phyloP scores from a whole-genome alignment of 2,888 invertebrate genomes.

The Lasioglossum calceatum region DNA sequence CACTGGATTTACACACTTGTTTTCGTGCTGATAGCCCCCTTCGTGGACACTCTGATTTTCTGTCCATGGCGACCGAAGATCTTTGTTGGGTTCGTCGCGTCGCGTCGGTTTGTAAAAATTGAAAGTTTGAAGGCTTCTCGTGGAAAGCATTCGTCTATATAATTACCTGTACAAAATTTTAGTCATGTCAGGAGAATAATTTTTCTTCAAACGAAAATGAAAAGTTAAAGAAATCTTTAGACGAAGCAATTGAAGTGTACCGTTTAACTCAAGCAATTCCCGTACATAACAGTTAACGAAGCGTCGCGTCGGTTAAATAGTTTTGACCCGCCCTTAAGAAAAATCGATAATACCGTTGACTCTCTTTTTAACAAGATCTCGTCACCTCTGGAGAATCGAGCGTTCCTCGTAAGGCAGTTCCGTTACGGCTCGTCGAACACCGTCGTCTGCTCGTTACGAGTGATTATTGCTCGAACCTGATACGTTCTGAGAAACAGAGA shows the following conservation, averaged over 20 bases:
- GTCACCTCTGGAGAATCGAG: background rate
- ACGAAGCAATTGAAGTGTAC: too few species aligned
- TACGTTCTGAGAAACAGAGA: constrained; percentile 18
- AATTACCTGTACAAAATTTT: too few species aligned
- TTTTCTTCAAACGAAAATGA: too few species aligned
- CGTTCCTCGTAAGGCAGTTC: constrained; percentile 21
- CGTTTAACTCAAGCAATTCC: too few species aligned
- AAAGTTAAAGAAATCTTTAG: too few species aligned
- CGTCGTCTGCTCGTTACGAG: background rate
- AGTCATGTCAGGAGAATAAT: too few species aligned
- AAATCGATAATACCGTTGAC: background rate
- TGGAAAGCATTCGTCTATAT: too few species aligned
- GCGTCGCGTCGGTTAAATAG: background rate
- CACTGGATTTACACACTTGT: background rate
- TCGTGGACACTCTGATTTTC: background rate
- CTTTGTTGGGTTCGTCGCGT: too few species aligned
- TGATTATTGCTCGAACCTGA: constrained; percentile 16
- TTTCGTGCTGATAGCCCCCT: background rate
- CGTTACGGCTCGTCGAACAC: constrained; percentile 9
- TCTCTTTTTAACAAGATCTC: background rate
- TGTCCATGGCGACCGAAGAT: background rate
- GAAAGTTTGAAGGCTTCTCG: too few species aligned
- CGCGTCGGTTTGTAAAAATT: too few species aligned
- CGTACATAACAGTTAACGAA: background rate
- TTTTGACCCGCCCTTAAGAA: background rate